These are phyloP conservation scores for Melanostoma scalare DNA, from an alignment of 2,888 invertebrate genomes.

Conservation along the genomic window DNA sequence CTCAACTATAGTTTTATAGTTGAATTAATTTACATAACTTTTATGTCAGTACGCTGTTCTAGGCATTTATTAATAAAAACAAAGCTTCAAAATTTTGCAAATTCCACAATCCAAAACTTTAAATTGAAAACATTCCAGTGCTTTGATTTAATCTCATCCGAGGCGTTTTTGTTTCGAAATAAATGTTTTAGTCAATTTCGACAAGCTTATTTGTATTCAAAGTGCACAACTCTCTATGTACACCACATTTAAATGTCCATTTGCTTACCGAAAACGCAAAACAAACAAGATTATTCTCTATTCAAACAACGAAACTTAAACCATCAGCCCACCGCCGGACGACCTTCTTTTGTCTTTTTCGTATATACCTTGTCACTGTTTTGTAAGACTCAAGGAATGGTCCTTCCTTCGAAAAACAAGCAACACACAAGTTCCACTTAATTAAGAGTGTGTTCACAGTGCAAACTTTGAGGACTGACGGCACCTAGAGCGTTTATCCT, in stretches of 20 bases:
- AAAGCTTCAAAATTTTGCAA: neutral
- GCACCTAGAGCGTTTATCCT: conserved; percentile 24
- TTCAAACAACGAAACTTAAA: conserved; percentile 42
- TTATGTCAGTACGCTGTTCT: too few relatives aligned
- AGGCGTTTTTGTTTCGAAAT: neutral
- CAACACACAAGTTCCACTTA: conserved; percentile 61
- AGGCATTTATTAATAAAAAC: too few relatives aligned
- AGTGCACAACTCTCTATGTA: conserved; percentile 11
- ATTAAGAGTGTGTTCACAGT: conserved; percentile 54
- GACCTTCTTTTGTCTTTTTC: neutral
- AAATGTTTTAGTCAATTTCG: conserved; percentile 7
- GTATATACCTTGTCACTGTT: neutral
- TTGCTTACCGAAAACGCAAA: conserved; percentile 37
- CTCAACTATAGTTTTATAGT: too few relatives aligned
- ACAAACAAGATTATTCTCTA: conserved; percentile 34
- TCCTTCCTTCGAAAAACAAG: conserved; percentile 37
- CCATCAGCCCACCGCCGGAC: neutral
- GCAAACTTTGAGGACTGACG: conserved; percentile 6
- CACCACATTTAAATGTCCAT: conserved; percentile 40
- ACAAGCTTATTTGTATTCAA: conserved; percentile 33
- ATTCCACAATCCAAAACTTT: too few relatives aligned
- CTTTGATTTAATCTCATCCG: conserved; percentile 7
- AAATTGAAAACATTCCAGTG: neutral
- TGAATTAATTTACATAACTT: too few relatives aligned
- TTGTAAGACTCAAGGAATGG: conserved; percentile 14